phyloP scores from a whole-genome alignment of 2,888 invertebrate species.

The Agriopis marginaria region DNA sequence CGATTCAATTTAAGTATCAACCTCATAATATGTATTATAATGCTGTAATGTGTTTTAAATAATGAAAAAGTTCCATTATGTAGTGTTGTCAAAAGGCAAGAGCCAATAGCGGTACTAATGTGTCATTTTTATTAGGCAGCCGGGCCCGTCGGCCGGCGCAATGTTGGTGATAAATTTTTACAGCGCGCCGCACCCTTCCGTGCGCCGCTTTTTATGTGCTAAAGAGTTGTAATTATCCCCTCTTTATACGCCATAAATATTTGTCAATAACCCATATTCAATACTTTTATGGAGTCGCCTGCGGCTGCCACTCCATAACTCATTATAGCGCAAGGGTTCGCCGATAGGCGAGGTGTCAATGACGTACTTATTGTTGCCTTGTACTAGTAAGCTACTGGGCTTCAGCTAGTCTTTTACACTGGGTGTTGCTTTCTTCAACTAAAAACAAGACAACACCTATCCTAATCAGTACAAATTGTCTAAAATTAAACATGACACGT shows the following conservation, averaged over 20 bases:
- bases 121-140: constrained; percentile 62
- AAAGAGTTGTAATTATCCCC: constrained; percentile 86
- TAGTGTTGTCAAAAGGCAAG: constrained; percentile 38
- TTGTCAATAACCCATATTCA: constrained; percentile 84
- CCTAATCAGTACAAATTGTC: too few relatives aligned
- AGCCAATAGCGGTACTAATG: constrained; percentile 49
- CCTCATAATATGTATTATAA: constrained; percentile 7
- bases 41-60: constrained; percentile 24
- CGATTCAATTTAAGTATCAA: neutral
- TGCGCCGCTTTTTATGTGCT: constrained; percentile 78
- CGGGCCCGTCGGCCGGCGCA: constrained; percentile 67
- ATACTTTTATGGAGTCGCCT: constrained; percentile 82
- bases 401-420: constrained; percentile 29
- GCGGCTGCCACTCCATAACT: constrained; percentile 80
- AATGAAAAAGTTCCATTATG: constrained; percentile 35
- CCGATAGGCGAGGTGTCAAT: constrained; percentile 67
- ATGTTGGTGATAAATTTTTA: constrained; percentile 79
- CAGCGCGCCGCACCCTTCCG: constrained; percentile 78
- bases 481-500: too few relatives aligned
- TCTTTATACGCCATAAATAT: constrained; percentile 85
- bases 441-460: too few relatives aligned
- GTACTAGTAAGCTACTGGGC: constrained; percentile 19
- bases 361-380: constrained; percentile 64
- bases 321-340: constrained; percentile 77
- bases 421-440: too few relatives aligned